phyloP scores from a whole-genome alignment of 2,888 invertebrate genomes.

The Sarcophaga subvicina region DNA sequence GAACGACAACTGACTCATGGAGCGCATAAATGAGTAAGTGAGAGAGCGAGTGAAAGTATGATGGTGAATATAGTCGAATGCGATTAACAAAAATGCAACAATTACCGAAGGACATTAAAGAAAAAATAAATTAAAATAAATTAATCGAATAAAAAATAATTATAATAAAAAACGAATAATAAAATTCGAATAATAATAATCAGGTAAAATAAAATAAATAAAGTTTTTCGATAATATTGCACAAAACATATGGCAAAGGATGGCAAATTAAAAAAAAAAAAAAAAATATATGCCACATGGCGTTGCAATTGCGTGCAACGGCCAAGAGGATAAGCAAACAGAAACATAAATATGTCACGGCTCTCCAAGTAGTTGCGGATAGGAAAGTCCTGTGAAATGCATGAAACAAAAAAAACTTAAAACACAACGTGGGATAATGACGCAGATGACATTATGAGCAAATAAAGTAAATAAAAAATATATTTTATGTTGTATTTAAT shows the following conservation, averaged over 20 bases:
- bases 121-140: conserved; percentile 50
- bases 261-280: conserved; percentile 37
- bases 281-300: conserved; percentile 18
- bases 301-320: not conserved
- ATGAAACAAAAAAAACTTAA: conserved; percentile 14
- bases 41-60: too few species aligned
- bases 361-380: not conserved
- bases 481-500: not conserved
- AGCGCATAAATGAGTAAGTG: too few species aligned
- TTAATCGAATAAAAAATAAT: not conserved
- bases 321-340: not conserved
- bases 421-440: conserved; percentile 47
- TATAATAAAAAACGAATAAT: conserved; percentile 5
- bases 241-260: not conserved
- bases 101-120: conserved; percentile 56
- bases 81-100: conserved; percentile 62
- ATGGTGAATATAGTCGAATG: conserved; percentile 22
- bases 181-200: not conserved
- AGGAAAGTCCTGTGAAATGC: too few species aligned
- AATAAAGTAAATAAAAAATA: not conserved
- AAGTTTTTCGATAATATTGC: not conserved
- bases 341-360: not conserved
- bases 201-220: conserved; percentile 57
- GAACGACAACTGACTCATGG: too few species aligned
- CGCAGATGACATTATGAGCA: conserved; percentile 44